Base-by-base conservation (phyloP, 2,888 invertebrate species). In the Stenotaenia linearis region DNA sequence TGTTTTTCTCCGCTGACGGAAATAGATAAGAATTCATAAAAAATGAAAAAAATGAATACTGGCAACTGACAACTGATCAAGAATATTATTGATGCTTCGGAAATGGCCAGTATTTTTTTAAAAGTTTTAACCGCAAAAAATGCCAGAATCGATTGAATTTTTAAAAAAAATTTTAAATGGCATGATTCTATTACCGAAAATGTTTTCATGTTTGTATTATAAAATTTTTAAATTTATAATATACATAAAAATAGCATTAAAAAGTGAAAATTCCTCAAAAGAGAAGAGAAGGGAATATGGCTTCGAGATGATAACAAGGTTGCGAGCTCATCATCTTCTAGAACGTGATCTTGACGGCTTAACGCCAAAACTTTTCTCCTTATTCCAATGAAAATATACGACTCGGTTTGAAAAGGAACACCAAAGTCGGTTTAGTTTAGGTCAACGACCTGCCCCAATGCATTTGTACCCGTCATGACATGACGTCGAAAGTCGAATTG, bases 41-140 rank as follows among this genome's bases (percentile, higher is more conserved):
- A 18, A 50, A 50, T 7, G n/a, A 61, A 69, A 69, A 61, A 69
- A 69, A 69, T 12, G 3, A n/a, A 7, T 23, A 69, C 69, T 69
- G 69, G 69, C 69, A 69, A 69, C 69, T 69, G 69, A 69, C 69
- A 69, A 69, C 69, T 69, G 69, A 69, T 69, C 69, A 69, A 69
- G 69, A 69, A 69, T 69, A 69, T 69, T 69, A 69, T 69, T 69
- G 69, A 69, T 69, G 69, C 69, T 69, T 69, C 69, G 69, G 69
- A 69, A 69, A 69, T 25, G 69, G 69, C 25, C 28, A 69, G 25
- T 69, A 69, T 69, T 69, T 69, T 69, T 61, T 50, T 50, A 21
- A 69, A 69, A 23, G 12, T 50, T 50, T 18, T 18, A 50, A 6
- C 25, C 69, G 25, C 23, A 25, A 69, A 69, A 69, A 69, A 69